These are phyloP conservation scores for Crotophaga sulcirostris DNA, from an alignment of 2,113 vertebrate genomes.

Conservation along the genomic window DNA sequence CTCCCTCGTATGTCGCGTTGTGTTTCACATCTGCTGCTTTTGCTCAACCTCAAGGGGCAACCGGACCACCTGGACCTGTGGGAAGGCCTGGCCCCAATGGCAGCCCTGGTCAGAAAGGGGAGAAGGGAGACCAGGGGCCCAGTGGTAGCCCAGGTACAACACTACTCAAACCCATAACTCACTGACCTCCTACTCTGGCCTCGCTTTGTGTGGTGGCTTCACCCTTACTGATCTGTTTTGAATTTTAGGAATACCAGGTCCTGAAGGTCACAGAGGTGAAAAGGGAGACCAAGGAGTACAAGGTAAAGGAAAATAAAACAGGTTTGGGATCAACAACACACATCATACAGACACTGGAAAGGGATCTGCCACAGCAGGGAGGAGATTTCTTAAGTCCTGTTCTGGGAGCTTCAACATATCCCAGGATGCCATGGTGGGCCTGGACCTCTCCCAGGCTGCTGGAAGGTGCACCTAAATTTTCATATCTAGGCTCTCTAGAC, in stretches of 20 bases:
- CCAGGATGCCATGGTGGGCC: background rate
- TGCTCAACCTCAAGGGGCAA: slow-evolving; percentile 52
- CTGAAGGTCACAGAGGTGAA: slow-evolving; percentile 63
- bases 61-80: slow-evolving; percentile 13
- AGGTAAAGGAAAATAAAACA: slow-evolving; percentile 24
- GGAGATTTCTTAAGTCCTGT: background rate
- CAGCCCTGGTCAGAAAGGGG: slow-evolving; percentile 65
- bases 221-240: background rate
- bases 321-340: background rate
- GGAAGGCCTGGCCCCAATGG: slow-evolving; percentile 46
- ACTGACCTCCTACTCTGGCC: background rate
- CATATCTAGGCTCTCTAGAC: background rate
- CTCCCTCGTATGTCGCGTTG: background rate
- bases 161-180: background rate
- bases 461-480: background rate
- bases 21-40: background rate
- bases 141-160: slow-evolving; percentile 45
- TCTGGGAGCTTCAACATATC: background rate
- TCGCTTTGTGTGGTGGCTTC: background rate
- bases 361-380: background rate
- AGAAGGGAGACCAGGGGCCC: slow-evolving; percentile 37
- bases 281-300: background rate
- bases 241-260: slow-evolving; percentile 53
- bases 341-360: background rate
- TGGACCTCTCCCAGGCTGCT: background rate